phyloP scores from a whole-genome alignment of 2,113 vertebrate genomes.

The Brachyhypopomus gauderio region DNA sequence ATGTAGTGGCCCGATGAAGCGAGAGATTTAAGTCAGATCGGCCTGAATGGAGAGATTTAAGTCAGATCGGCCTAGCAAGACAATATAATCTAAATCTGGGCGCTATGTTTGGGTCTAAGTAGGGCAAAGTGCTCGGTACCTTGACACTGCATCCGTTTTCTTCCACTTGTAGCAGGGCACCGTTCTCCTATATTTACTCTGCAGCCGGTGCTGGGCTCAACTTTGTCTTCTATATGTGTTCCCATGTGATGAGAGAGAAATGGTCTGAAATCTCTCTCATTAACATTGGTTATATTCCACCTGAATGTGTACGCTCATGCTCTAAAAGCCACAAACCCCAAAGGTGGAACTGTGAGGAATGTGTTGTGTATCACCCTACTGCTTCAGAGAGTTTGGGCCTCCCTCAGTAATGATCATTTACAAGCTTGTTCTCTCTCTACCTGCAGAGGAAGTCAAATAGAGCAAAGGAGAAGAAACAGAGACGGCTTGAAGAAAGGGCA shows the following conservation, averaged over 20 bases:
- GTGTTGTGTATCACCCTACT: slow-evolving; percentile 5
- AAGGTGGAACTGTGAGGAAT: background rate
- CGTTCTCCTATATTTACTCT: background rate
- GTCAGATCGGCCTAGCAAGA: background rate
- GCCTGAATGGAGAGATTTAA: background rate
- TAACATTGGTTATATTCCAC: too few relatives aligned
- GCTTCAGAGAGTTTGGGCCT: background rate
- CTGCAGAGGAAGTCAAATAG: slow-evolving; percentile 89
- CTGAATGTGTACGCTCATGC: too few relatives aligned
- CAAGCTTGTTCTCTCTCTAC: background rate
- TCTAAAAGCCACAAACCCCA: too few relatives aligned
- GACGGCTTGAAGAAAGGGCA: slow-evolving; percentile 86
- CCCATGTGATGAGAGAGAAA: background rate
- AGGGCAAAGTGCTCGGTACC: background rate
- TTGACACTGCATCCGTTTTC: background rate
- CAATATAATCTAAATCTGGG: background rate
- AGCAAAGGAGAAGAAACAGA: slow-evolving; percentile 94
- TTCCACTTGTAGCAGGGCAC: background rate
- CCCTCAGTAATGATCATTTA: slow-evolving; percentile 5
- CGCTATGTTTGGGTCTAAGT: background rate
- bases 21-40: background rate
- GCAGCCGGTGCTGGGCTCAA: background rate
- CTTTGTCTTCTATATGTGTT: background rate
- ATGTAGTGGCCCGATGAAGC: too few relatives aligned
- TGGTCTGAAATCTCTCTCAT: background rate